Evolutionary conservation across 2,797 vertebrate genomes (phyloP), one percentile per base, ranked within the genome.

Genomic region (Parotocinclus haroldoi): DNA sequence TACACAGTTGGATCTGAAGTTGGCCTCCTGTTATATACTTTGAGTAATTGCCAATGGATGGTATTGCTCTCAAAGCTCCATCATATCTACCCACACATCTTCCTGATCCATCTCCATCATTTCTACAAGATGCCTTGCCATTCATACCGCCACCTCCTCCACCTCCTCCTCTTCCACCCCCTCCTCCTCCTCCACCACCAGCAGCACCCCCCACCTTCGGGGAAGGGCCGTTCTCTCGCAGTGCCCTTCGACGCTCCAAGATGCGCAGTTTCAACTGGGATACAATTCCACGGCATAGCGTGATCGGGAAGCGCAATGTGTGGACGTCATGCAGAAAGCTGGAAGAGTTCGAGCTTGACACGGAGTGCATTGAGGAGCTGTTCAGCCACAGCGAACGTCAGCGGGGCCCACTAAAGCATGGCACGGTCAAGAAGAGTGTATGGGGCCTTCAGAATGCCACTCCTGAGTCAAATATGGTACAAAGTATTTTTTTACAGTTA

Each of bases 201-300:
- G 75, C 10, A 0, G 69, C 63, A 0, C 73, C 75, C 1, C 14
- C 75, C 0, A 48, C 62, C 1, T 64, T 71, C 17, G 69, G 69
- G 5, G 48, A 51, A 1, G 60, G 69, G 7, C 73, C 81, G 8
- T 73, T 81, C 14, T 71, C 80, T 19, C 53, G 75, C 8, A 64
- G 72, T 39, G 68, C 66, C 46, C 80, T 82, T n/a, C 82, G 81
- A 1, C 79, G 81, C 17, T 91, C 90, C 48, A 91, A 64, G 61
- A 74, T 93, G 87, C 91, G 92, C 27, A 91, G 85, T 78, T 86
- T 92, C 27, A 92, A 93, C 83, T 93, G 91, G 92, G 91, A 91
- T 46, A 81, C 90, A 10, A 83, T 93, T 51, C 91, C 92, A n/a
- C 84, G 74, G 46, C 88, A 92, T 58, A 82, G 82, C 0, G 89